Percentiles rank a stretch among this genome's conserved stretches.
These are phyloP conservation scores for Lycopodina hypogea DNA, from an alignment of 37 sponge, comb jelly and placozoan species.

Conservation along the genomic window DNA sequence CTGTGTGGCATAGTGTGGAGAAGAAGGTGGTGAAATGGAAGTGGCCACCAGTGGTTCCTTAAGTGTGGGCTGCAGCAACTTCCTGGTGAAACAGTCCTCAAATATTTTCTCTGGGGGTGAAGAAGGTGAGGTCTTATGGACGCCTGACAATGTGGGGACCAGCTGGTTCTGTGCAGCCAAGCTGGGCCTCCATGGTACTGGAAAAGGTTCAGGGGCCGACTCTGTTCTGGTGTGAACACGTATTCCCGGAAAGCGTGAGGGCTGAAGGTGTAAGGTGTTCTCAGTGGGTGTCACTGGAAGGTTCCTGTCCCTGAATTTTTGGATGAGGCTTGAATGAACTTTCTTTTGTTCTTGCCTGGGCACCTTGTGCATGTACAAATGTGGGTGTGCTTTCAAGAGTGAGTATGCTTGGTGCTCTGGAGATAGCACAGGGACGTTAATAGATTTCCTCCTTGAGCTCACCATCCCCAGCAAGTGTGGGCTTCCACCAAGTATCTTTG, in stretches of 20 bases:
- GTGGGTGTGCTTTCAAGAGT: neutral
- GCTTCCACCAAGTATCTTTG: constrained; percentile 2
- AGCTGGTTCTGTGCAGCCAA: constrained; percentile 19
- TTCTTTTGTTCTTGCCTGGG: neutral
- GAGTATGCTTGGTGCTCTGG: constrained; percentile 6
- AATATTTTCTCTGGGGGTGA: neutral
- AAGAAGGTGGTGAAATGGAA: constrained; percentile 6
- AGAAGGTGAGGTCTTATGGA: neutral
- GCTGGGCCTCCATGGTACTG: constrained; percentile 50
- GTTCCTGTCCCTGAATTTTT: neutral
- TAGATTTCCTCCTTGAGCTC: constrained; percentile 29
- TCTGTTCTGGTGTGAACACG: constrained; percentile 53
- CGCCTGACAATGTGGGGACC: neutral
- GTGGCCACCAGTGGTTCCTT: constrained; percentile 13
- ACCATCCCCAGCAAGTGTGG: constrained; percentile 1
- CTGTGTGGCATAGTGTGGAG: neutral
- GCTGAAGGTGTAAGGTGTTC: constrained; percentile 13
- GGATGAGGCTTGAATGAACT: neutral
- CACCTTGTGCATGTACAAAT: neutral
- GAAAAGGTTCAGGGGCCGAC: constrained; percentile 73
- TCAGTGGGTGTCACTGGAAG: constrained; percentile 42
- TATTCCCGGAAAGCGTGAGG: neutral
- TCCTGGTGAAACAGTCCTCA: neutral
- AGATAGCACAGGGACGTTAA: constrained; percentile 21
- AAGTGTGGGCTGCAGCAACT: neutral